Conservation (phyloP, 1,140 invertebrate species). For the Arctopsyche grandis region DNA sequence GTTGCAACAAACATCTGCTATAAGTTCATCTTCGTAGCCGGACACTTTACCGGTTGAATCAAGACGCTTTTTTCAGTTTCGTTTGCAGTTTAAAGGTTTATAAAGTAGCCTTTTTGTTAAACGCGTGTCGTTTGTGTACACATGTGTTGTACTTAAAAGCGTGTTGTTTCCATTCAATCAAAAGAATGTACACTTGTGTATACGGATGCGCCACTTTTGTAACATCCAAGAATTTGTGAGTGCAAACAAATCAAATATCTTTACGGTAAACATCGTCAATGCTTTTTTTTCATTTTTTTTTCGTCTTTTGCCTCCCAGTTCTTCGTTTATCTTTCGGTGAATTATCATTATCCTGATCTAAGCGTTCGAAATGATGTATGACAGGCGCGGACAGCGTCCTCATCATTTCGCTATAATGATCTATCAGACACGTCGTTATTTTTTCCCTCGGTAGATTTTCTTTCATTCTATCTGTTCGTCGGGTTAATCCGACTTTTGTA, state of each 20-base stretch:
- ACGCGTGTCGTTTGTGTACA: no score
- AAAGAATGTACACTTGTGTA: slow-evolving; percentile 21
- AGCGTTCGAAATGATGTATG: not conserved
- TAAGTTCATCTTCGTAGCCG: no score
- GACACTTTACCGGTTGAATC: no score
- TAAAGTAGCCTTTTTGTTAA: no score
- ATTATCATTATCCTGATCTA: slow-evolving; percentile 6
- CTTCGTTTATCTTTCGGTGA: not conserved
- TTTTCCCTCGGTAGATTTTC: not conserved
- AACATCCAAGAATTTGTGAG: not conserved
- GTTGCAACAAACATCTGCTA: no score
- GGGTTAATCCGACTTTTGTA: not conserved
- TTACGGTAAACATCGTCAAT: not conserved
- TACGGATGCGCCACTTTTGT: slow-evolving; percentile 14
- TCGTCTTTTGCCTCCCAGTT: not conserved
- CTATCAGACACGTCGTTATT: not conserved
- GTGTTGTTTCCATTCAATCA: not conserved
- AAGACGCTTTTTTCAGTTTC: no score
- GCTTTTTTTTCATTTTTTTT: not conserved
- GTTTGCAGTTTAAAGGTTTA: no score
- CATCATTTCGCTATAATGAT: slow-evolving; percentile 12
- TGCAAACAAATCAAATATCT: slow-evolving; percentile 9
- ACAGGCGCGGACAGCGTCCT: not conserved
- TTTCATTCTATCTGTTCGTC: not conserved
- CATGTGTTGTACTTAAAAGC: no score